Evolutionary conservation across 1,140 invertebrate genomes (phyloP).

Genomic region (Apocrypta bakeri): DNA sequence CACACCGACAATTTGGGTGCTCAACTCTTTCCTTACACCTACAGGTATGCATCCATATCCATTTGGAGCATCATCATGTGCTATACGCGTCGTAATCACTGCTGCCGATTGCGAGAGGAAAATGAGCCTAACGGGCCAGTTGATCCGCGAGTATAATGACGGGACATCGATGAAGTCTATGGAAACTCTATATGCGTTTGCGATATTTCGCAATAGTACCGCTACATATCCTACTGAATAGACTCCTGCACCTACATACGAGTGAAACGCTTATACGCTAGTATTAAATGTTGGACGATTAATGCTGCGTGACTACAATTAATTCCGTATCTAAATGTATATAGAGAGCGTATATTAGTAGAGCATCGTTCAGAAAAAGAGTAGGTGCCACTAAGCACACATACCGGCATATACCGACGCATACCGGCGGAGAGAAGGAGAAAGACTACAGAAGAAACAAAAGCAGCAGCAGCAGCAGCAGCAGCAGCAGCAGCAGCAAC

Average conservation of each 20-base stretch:
- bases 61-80: neutral
- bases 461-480: constrained; percentile 17
- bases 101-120: constrained; percentile 17
- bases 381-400: too few species aligned
- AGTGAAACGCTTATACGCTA: too few species aligned
- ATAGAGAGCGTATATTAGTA: neutral
- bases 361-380: too few species aligned
- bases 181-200: neutral
- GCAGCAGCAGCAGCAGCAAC: neutral
- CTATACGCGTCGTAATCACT: neutral
- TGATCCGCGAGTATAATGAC: neutral
- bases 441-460: constrained; percentile 32
- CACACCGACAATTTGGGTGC: too few species aligned
- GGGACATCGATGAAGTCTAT: neutral
- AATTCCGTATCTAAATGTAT: neutral
- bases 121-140: neutral
- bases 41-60: too few species aligned
- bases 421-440: neutral
- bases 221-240: too few species aligned
- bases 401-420: too few species aligned
- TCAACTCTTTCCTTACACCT: too few species aligned
- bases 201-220: neutral
- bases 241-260: too few species aligned
- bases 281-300: too few species aligned
- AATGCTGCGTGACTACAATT: neutral